Base-by-base conservation (phyloP, 2,797 vertebrate species). In the Pangasius krempfi region DNA sequence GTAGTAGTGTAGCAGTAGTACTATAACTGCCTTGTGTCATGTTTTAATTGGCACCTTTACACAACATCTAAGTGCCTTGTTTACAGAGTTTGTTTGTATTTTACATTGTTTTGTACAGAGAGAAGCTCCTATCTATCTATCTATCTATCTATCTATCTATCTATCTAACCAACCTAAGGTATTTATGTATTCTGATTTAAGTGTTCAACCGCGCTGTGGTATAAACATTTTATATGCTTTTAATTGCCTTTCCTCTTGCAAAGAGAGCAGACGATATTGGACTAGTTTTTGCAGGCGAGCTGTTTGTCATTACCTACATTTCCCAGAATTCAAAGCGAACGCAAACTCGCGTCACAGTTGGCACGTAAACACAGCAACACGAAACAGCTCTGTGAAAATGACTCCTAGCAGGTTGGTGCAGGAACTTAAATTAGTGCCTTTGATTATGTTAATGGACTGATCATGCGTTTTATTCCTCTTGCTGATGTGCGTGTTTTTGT, bases 341-440 rank as follows among this genome's bases (percentile, higher is more conserved):
- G 1, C 54, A 14, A 95, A 95, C 0, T 92, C 94, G 91, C 92
- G 93, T 80, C 5, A 4, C 25, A 68, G 93, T 94, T 94, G 60
- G 79, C 94, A 95, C 87, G 93, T 92, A 92, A 92, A 94, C 92
- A 87, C 52, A 91, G 91, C 91, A 94, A 91, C 94, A 94, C 96
- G 96, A 96, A 96, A 94, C 93, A 88, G 44, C 83, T 73, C 87
- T 89, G 89, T 89, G 94, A 92, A 91, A 94, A 88, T 94, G 91
- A 90, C 54, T 89, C 8, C 90, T 91, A 94, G 92, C 93, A 93
- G 94, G 93, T 94, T 89, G 86, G 93, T 94, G 92, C 94, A 94
- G 94, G 54, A n/a, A 87, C 40, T 89, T 84, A 78, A 88, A 25
- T 85, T 52, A 89, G 91, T 91, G 90, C 2, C 3, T 62, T 47